These are phyloP conservation scores for Drosophila jambulina DNA, from an alignment of 1,140 invertebrate species.

Conservation along the genomic window DNA sequence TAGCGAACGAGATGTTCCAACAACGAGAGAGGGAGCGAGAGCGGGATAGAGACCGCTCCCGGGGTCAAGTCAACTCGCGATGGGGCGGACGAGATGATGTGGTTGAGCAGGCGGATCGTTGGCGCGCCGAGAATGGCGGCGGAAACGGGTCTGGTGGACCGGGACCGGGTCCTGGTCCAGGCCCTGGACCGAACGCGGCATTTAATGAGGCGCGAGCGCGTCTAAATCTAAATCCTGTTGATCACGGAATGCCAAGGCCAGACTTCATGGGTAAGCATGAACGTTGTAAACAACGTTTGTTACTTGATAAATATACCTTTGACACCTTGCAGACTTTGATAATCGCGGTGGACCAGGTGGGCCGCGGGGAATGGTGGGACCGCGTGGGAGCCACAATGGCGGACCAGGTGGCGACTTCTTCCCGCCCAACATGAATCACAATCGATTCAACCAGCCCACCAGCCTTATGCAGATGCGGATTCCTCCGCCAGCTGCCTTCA, in stretches of 20 bases:
- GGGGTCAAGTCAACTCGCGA: conserved; percentile 54
- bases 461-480: conserved; percentile 84
- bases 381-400: conserved; percentile 63
- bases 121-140: conserved; percentile 65
- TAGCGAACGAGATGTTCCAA: conserved; percentile 66
- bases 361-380: conserved; percentile 72
- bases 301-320: neutral
- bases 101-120: conserved; percentile 56
- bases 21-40: conserved; percentile 29
- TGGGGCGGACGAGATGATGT: conserved; percentile 75
- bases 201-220: conserved; percentile 72
- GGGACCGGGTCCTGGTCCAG: conserved; percentile 12
- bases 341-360: conserved; percentile 62
- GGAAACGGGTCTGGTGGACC: conserved; percentile 40
- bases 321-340: conserved; percentile 51
- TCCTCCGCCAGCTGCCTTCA: conserved; percentile 76
- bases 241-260: conserved; percentile 62
- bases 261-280: conserved; percentile 71
- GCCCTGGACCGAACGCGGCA: conserved; percentile 37
- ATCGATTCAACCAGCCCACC: conserved; percentile 80
- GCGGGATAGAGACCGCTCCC: conserved; percentile 50
- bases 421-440: conserved; percentile 75
- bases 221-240: conserved; percentile 67
- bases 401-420: conserved; percentile 67
- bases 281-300: no score